Percentiles rank a stretch among this genome's conserved stretches.
Conservation (phyloP, 2,797 vertebrate species). For the Zenarchopterus dispar region DNA sequence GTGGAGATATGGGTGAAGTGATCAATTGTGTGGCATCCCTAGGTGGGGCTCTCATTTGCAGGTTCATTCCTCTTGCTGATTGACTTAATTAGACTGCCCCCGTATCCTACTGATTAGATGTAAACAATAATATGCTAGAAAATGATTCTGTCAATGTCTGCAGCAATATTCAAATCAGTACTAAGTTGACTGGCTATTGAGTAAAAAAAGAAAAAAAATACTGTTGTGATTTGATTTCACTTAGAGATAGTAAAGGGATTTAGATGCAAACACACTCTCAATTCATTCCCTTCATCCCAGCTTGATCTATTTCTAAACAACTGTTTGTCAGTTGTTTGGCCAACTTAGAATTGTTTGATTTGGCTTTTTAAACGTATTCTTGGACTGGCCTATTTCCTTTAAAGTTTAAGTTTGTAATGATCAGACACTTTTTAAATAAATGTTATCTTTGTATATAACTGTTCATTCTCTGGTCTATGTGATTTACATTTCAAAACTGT, state of each 20-base stretch:
- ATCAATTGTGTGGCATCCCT: conserved; percentile 80
- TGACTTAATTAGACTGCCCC: conserved; percentile 81
- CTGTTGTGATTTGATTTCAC: conserved; percentile 70
- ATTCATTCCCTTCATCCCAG: neutral
- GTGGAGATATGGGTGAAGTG: conserved; percentile 77
- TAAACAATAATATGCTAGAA: conserved; percentile 86
- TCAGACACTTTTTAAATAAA: conserved; percentile 17
- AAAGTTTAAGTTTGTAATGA: conserved; percentile 53
- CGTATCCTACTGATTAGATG: conserved; percentile 82
- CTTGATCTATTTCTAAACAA: conserved; percentile 21
- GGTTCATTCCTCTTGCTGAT: conserved; percentile 78
- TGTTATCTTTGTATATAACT: neutral
- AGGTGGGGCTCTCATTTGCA: conserved; percentile 78
- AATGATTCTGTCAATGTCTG: conserved; percentile 82
- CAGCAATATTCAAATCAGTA: conserved; percentile 61
- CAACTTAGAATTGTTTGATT: conserved; percentile 47
- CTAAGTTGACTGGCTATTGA: conserved; percentile 79
- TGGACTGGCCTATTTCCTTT: conserved; percentile 57
- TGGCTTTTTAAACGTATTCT: conserved; percentile 59
- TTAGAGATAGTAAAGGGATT: conserved; percentile 49
- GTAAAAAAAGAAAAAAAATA: conserved; percentile 30
- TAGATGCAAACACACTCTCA: conserved; percentile 19
- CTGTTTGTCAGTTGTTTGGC: conserved; percentile 40
- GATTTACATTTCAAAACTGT: conserved; percentile 47
- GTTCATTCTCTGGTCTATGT: conserved; percentile 22